Conservation (phyloP, 2,888 invertebrate species). For the Autographa pulchrina region DNA sequence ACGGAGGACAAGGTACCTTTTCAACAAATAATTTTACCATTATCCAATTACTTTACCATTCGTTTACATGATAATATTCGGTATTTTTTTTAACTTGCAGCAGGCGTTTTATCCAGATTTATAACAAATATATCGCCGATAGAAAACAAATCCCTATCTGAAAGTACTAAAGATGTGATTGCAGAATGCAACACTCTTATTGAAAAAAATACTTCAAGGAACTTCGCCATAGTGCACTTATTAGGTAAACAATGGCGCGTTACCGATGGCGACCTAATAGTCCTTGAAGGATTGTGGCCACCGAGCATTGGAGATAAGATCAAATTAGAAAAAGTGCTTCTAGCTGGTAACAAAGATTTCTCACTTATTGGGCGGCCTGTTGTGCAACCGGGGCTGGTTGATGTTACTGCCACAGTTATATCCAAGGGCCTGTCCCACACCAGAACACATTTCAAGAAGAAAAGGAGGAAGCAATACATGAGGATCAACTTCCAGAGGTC, state of each 20-base stretch:
- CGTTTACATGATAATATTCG: constrained; percentile 13
- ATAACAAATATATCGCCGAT: constrained; percentile 71
- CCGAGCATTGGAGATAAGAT: constrained; percentile 94
- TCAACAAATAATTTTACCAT: not conserved
- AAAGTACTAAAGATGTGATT: constrained; percentile 87
- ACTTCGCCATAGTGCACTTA: constrained; percentile 95
- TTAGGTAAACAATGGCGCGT: constrained; percentile 96
- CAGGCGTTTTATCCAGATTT: constrained; percentile 79
- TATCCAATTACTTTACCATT: not conserved
- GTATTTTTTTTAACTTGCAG: constrained; percentile 60
- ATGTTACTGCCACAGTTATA: constrained; percentile 94
- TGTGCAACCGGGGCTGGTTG: constrained; percentile 92
- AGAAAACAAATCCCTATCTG: constrained; percentile 66
- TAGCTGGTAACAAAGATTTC: constrained; percentile 94
- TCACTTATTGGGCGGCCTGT: constrained; percentile 95
- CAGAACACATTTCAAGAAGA: constrained; percentile 93
- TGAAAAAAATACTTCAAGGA: constrained; percentile 88
- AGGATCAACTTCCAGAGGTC: constrained; percentile 92
- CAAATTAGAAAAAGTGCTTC: constrained; percentile 94
- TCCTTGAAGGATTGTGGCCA: constrained; percentile 95
- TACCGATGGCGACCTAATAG: constrained; percentile 95
- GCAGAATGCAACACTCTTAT: constrained; percentile 91
- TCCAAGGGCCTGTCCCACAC: constrained; percentile 95
- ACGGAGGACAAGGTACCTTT: constrained; percentile 70
- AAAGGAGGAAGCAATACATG: constrained; percentile 93